Percentiles rank a stretch among this genome's conserved stretches.
Evolutionary conservation across 2,888 invertebrate species (phyloP).

Genomic region (Lagria hirta): DNA sequence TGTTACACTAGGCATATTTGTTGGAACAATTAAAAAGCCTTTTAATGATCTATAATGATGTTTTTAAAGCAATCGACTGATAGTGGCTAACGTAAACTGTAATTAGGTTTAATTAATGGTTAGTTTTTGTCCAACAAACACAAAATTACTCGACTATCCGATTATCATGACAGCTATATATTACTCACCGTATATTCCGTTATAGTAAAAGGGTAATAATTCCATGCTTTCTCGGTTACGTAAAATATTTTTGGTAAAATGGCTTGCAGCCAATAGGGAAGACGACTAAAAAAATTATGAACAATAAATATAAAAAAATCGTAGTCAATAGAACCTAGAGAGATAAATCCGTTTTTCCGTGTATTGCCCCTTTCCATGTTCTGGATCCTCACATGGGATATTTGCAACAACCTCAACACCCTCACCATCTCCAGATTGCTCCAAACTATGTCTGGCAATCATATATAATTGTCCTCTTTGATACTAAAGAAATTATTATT

Average conservation of each 20-base stretch:
- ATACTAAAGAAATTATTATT: conserved; percentile 64
- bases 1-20: too few relatives aligned
- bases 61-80: too few relatives aligned
- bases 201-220: conserved; percentile 88
- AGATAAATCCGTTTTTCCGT: conserved; percentile 90
- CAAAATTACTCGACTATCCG: too few relatives aligned
- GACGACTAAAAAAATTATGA: conserved; percentile 64
- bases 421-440: conserved; percentile 86
- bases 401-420: conserved; percentile 91
- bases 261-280: conserved; percentile 88
- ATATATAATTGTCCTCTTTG: conserved; percentile 90
- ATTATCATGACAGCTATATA: too few relatives aligned
- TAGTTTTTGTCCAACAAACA: too few relatives aligned
- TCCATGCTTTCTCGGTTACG: conserved; percentile 93
- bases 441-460: conserved; percentile 91
- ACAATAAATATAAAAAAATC: conserved; percentile 2
- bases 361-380: conserved; percentile 81
- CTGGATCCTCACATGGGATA: conserved; percentile 73
- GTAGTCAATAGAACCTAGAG: conserved; percentile 64
- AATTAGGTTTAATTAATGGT: too few relatives aligned
- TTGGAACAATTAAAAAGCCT: too few relatives aligned
- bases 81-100: too few relatives aligned
- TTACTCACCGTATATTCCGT: conserved; percentile 77
- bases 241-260: conserved; percentile 89
- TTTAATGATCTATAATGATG: too few relatives aligned